These are phyloP conservation scores for Nephrotoma guestfalica DNA, from an alignment of 2,888 invertebrate genomes.

Conservation along the genomic window DNA sequence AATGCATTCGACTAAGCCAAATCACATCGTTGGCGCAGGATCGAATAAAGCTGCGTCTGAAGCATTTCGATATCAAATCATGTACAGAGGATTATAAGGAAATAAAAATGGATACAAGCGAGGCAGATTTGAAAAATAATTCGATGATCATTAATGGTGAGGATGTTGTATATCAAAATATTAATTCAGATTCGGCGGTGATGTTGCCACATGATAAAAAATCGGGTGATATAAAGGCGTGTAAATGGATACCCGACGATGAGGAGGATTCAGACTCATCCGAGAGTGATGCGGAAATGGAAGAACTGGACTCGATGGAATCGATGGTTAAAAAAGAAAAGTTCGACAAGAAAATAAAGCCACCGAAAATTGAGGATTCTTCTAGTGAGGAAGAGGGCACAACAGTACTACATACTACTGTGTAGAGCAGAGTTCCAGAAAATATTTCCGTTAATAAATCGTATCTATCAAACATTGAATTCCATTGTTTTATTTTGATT, in stretches of 20 bases:
- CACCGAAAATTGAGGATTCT: not conserved
- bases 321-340: not conserved
- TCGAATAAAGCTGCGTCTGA: constrained; percentile 17
- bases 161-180: not conserved
- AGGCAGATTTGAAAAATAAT: constrained; percentile 9
- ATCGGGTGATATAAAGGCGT: not conserved
- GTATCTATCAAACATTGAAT: too few species aligned
- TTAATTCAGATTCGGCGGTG: not conserved
- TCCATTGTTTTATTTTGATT: too few species aligned
- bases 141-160: not conserved
- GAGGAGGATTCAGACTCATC: constrained; percentile 2
- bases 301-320: not conserved
- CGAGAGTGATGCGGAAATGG: not conserved
- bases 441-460: too few species aligned
- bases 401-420: not conserved
- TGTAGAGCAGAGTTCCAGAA: too few species aligned
- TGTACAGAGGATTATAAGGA: constrained; percentile 8
- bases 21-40: constrained; percentile 20
- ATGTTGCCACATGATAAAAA: not conserved
- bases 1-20: constrained; percentile 19
- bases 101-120: not conserved
- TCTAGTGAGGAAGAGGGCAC: not conserved
- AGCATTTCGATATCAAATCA: constrained; percentile 18
- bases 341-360: not conserved
- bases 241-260: constrained; percentile 17